phyloP scores from a whole-genome alignment of 2,797 vertebrate species.

The Perodicticus potto region DNA sequence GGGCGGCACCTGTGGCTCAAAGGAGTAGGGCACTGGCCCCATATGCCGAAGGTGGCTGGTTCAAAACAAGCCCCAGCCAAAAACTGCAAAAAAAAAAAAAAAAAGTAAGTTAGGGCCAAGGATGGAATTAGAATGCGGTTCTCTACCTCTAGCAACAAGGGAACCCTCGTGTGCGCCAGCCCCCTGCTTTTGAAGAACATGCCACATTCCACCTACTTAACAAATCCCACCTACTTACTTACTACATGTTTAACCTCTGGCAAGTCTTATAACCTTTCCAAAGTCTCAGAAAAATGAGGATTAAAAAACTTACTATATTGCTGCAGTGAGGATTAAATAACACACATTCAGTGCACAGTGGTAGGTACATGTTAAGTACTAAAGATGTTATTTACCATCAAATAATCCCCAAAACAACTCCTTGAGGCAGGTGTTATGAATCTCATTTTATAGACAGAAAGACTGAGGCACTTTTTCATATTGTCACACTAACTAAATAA shows the following conservation, averaged over 20 bases:
- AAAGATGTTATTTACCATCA: constrained; percentile 28
- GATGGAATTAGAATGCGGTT: neutral
- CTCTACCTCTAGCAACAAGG: neutral
- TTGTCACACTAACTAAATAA: constrained; percentile 47
- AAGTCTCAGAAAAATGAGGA: constrained; percentile 55
- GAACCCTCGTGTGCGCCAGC: neutral
- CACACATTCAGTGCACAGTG: neutral
- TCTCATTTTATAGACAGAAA: constrained; percentile 40
- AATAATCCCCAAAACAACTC: constrained; percentile 33
- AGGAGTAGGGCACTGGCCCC: too few relatives aligned
- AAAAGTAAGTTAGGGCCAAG: too few relatives aligned
- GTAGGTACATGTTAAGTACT: neutral
- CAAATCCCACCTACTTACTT: neutral
- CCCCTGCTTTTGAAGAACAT: neutral
- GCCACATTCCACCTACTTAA: neutral
- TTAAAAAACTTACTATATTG: neutral
- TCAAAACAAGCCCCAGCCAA: too few relatives aligned
- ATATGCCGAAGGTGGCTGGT: too few relatives aligned
- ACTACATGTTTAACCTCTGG: neutral
- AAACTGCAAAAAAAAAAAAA: too few relatives aligned
- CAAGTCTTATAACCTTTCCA: neutral
- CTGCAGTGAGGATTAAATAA: neutral
- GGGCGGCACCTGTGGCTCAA: too few relatives aligned
- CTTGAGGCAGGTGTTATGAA: constrained; percentile 7
- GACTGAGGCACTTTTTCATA: constrained; percentile 12